These are phyloP conservation scores for Ennomos erosarius DNA, from an alignment of 2,888 invertebrate genomes.

Conservation along the genomic window DNA sequence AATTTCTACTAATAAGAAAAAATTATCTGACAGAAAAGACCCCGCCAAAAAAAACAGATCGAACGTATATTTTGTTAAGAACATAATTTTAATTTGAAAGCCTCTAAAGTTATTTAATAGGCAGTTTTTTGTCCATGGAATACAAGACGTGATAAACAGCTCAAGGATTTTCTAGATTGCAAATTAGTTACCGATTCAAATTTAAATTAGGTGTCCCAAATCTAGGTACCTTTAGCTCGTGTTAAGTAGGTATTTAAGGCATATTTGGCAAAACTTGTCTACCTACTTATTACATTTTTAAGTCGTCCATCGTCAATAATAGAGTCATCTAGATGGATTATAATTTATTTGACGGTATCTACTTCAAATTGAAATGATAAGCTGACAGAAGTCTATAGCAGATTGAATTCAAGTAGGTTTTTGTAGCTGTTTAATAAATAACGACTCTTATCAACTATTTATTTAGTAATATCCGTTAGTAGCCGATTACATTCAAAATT, in stretches of 20 bases:
- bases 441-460: background rate
- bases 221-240: background rate
- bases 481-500: no score
- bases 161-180: constrained; percentile 7
- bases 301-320: background rate
- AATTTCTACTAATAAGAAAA: no score
- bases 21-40: no score
- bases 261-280: constrained; percentile 10
- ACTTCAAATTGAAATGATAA: constrained; percentile 12
- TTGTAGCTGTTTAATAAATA: background rate
- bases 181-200: constrained; percentile 8
- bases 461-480: no score
- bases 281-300: constrained; percentile 9
- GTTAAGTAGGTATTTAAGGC: constrained; percentile 1
- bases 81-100: no score
- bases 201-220: constrained; percentile 2
- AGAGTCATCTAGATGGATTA: constrained; percentile 10
- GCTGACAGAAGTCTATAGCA: constrained; percentile 23
- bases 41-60: background rate
- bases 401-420: constrained; percentile 13
- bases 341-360: constrained; percentile 3
- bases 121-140: no score
- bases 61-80: background rate
- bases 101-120: no score
- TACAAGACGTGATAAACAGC: background rate